phyloP scores from a whole-genome alignment of 1,140 invertebrate species.

The Leptinotarsa lineolata region DNA sequence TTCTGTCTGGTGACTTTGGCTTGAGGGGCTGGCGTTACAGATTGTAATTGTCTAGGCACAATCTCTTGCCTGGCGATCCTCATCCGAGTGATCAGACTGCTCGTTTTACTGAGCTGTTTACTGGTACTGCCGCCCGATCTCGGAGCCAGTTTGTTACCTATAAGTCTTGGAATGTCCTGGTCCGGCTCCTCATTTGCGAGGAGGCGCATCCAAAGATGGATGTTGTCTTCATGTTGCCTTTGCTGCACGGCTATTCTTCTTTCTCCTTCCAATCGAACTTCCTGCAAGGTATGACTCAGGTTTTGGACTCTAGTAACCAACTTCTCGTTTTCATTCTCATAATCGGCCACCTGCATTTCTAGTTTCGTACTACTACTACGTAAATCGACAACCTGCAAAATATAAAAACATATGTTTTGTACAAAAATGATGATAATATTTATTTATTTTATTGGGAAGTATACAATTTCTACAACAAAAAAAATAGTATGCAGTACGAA shows the following conservation, averaged over 20 bases:
- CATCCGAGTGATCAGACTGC: slow-evolving; percentile 49
- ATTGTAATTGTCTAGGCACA: slow-evolving; percentile 63
- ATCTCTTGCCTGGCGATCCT: slow-evolving; percentile 55
- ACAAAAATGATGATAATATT: too few relatives aligned
- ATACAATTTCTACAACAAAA: too few relatives aligned
- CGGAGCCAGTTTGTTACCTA: slow-evolving; percentile 43
- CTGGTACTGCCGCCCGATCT: slow-evolving; percentile 43
- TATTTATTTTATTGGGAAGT: too few relatives aligned
- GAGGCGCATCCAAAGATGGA: slow-evolving; percentile 64
- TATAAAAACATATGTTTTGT: not conserved
- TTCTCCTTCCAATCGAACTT: slow-evolving; percentile 63
- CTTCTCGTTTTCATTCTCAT: slow-evolving; percentile 63
- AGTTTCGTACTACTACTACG: slow-evolving; percentile 71
- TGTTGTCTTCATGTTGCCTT: slow-evolving; percentile 65
- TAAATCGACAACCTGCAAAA: slow-evolving; percentile 69
- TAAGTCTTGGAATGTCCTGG: slow-evolving; percentile 38
- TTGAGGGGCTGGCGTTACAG: slow-evolving; percentile 61
- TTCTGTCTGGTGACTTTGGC: slow-evolving; percentile 76
- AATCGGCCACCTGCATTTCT: slow-evolving; percentile 67
- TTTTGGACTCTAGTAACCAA: slow-evolving; percentile 58
- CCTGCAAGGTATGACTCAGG: slow-evolving; percentile 62
- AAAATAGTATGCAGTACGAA: too few relatives aligned
- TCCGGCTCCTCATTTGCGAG: slow-evolving; percentile 59
- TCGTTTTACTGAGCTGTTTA: slow-evolving; percentile 49
- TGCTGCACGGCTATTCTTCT: slow-evolving; percentile 62